phyloP scores from a whole-genome alignment of 35 echinoderm and acorn worm species.

The Heliocidaris erythrogramma region DNA sequence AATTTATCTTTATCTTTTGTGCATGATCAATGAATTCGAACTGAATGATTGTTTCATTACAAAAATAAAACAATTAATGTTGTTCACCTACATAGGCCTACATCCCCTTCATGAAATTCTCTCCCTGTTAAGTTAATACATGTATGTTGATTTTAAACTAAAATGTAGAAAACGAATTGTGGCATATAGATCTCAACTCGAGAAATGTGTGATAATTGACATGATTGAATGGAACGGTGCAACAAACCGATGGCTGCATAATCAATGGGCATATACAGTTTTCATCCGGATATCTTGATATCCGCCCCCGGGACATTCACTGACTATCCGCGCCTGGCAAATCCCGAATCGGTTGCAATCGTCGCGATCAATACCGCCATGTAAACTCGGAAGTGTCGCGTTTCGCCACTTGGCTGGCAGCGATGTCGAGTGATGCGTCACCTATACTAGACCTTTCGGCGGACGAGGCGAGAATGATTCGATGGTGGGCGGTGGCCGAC shows the following conservation, averaged over 20 bases:
- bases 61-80: no score
- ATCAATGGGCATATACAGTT: neutral
- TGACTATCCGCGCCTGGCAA: neutral
- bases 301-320: neutral
- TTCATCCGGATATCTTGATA: conserved; percentile 32
- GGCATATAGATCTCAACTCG: no score
- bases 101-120: no score
- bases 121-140: no score
- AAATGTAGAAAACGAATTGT: no score
- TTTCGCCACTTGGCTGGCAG: neutral
- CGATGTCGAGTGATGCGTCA: neutral
- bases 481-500: neutral
- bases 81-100: no score
- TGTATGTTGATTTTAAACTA: no score
- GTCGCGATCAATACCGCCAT: conserved; percentile 31
- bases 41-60: no score
- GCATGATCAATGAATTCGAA: no score
- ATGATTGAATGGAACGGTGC: neutral
- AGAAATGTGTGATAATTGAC: neutral
- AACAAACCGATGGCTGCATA: neutral
- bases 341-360: conserved; percentile 37
- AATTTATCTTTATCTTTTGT: no score
- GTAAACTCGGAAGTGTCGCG: neutral
- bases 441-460: conserved; percentile 1
- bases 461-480: neutral